phyloP scores from a whole-genome alignment of 2,113 vertebrate species.

The Steatornis caripensis region DNA sequence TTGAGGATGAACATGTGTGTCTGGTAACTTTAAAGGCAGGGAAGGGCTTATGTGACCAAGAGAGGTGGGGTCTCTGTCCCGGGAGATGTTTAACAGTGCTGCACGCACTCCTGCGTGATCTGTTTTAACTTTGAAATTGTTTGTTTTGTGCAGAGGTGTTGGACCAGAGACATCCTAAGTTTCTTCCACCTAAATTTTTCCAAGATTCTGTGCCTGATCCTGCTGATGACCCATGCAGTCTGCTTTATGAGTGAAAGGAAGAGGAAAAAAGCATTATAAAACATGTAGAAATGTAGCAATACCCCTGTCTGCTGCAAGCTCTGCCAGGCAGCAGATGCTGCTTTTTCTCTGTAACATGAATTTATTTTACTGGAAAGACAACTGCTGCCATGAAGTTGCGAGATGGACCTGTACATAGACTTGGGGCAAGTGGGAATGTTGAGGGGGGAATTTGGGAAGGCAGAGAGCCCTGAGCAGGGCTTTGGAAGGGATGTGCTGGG shows the following conservation, averaged over 20 bases:
- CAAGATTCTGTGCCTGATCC: not conserved
- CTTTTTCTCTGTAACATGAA: not conserved
- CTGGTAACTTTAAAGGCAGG: not conserved
- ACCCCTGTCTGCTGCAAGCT: not conserved
- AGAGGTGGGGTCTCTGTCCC: not conserved
- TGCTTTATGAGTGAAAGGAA: not conserved
- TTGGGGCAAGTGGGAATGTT: not conserved
- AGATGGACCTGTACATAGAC: not conserved
- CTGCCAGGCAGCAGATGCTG: conserved; percentile 8
- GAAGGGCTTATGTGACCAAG: not conserved
- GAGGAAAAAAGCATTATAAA: not conserved
- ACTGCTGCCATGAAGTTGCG: not conserved
- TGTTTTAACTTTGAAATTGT: not conserved
- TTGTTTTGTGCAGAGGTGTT: fast-evolving
- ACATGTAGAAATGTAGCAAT: not conserved
- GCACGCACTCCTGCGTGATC: not conserved
- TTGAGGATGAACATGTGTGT: not conserved
- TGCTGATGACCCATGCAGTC: not conserved
- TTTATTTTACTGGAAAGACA: not conserved
- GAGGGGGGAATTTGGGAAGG: not conserved
- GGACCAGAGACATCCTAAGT: not conserved
- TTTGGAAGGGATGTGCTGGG: not conserved
- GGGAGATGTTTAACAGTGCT: not conserved
- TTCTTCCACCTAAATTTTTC: not conserved
- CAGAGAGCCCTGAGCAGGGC: no score